Base-by-base conservation (phyloP, 2,797 vertebrate species). In the Chaetophractus vellerosus region DNA sequence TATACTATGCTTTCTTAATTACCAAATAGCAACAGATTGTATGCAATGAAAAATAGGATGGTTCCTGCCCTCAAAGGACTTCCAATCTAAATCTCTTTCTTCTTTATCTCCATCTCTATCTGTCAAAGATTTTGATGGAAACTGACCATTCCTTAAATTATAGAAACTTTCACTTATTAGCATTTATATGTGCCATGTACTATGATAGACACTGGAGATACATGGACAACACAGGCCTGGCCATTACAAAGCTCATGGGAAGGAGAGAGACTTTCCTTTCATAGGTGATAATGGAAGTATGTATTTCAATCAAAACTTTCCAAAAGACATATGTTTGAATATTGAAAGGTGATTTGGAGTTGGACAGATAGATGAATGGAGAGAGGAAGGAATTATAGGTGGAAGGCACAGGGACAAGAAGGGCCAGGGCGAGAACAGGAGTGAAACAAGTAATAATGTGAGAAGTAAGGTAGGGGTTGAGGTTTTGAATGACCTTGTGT, bases 51-150 rank as follows among this genome's bases (percentile, higher is more conserved):
- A 64, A 93, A 36, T 31, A 69, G 9, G 21, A 31, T 16, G 5
- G 4, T 55, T 78, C 57, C 38, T 91, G 41, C 15, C 31, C 26
- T 76, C 33, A 41, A n/a, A 91, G 18, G 0, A 6, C 78, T 97
- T 72, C 18, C 11, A 66, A 57, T 64, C 48, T 78, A 81, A 81
- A 61, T 59, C 23, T 36, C 3, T 91, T 93, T 87, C 81, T 83
- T 91, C 8, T 81, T 93, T n/a, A 36, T 74, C 87, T 91, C 36
- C 8, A 57, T 69, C 18, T 2, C 5, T 14, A 57, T 69, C n/a
- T 90, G 69, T 92, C 50, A 55, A 74, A 76, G 28, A 72, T 91
- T 78, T 86, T 93, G 76, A 90, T 90, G 33, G 24, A 38, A 7
- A 23, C 6, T 16, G 31, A 3, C 7, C 16, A 7, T 28, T 85